Base-by-base conservation (phyloP, 2,888 invertebrate genomes). In the Dynastes grantii region DNA sequence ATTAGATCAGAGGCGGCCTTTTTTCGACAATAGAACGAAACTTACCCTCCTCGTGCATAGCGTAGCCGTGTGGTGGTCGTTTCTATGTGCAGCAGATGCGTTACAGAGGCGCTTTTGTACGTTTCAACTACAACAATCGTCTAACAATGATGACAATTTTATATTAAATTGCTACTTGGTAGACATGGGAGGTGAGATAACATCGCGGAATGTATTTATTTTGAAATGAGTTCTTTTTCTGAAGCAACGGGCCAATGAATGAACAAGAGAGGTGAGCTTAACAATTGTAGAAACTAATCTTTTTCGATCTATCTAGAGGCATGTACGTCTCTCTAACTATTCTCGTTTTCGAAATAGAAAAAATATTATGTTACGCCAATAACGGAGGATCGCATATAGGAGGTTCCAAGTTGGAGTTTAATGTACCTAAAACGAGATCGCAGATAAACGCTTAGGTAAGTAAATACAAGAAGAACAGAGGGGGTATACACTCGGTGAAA, bases 141-240 rank as follows among this genome's bases (percentile, higher is more conserved):
- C 32, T 40, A 58, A 77, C 77, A 68, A 77, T 68, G 67, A 65
- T 67, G 68, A 77, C 68, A 68, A 77, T 67, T 67, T 45, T 32
- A 64, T 64, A 77, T 58, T 68, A 77, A 77, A 77, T 77, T 77
- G 77, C 77, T 77, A 77, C 77, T 77, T 68, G 53, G 77, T 77
- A 67, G 67, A 45, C 16, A 55, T 68, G n/a, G 53, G n/a, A 16
- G 53, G 53, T 13, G 53, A 45, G 76, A 77, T 77, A 77, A 68
- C 58, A 77, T 77, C 77, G 32, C 16, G 55, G 32, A 45, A 29
- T 64, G 64, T 68, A 55, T 77, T 77, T 77, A 68, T 68, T 68
- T 77, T 45, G 27, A 32, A 76, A 65, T 65, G 53, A 67, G 29
- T 40, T 55, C 65, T 27, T n/a, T 68, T 77, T 40, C 16, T 29